Evolutionary conservation across 2,797 vertebrate species (phyloP).

Genomic region (Acanthurus lineatus): DNA sequence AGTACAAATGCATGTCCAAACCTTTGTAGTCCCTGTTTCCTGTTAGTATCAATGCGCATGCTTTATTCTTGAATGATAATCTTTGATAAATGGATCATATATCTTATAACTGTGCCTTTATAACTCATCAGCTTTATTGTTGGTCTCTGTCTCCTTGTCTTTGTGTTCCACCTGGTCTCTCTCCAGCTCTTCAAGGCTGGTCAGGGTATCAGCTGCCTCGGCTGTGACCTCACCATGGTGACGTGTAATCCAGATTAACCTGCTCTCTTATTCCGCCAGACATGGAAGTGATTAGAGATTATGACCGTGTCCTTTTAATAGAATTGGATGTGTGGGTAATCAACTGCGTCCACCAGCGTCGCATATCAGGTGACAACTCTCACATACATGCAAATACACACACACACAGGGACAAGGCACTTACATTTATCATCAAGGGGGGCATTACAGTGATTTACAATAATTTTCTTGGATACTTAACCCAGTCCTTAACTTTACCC

Average conservation of each 20-base stretch:
- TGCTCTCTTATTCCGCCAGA: conserved; percentile 78
- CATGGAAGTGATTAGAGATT: conserved; percentile 83
- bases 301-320: conserved; percentile 79
- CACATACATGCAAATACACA: conserved; percentile 36
- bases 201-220: conserved; percentile 59
- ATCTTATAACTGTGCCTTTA: conserved; percentile 7
- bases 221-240: conserved; percentile 73
- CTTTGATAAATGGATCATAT: conserved; percentile 7
- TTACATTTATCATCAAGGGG: conserved; percentile 44
- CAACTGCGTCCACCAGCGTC: conserved; percentile 55
- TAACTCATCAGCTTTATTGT: conserved; percentile 13
- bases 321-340: conserved; percentile 73
- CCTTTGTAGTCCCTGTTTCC: not conserved
- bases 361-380: conserved; percentile 69
- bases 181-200: conserved; percentile 21
- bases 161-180: conserved; percentile 36
- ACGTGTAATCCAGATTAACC: conserved; percentile 84
- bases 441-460: conserved; percentile 39
- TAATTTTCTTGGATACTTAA: conserved; percentile 1
- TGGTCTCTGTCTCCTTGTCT: conserved; percentile 5
- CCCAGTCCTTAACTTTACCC: not conserved
- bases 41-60: not conserved
- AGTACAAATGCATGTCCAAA: not conserved
- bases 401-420: conserved; percentile 29
- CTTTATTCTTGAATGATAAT: not conserved